phyloP scores from a whole-genome alignment of 2,797 vertebrate species.

The Phataginus tricuspis region DNA sequence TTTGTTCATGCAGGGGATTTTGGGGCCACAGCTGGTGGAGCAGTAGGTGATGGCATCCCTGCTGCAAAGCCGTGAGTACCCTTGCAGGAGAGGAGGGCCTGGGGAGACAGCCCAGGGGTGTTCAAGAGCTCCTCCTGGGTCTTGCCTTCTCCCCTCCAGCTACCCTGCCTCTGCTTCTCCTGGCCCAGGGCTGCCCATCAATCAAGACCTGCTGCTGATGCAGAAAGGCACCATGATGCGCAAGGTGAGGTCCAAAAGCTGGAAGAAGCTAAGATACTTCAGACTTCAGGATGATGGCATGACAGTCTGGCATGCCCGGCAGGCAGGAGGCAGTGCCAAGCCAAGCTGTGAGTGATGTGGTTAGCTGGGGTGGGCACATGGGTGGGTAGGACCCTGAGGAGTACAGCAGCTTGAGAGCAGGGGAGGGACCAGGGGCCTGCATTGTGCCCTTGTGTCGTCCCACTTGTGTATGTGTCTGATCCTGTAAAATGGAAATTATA shows the following conservation, averaged over 20 bases:
- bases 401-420: neutral
- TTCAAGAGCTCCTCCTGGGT: neutral
- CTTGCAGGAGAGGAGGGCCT: neutral
- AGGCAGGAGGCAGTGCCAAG: conserved; percentile 90
- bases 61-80: conserved; percentile 85
- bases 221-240: conserved; percentile 91
- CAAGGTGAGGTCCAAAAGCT: conserved; percentile 94
- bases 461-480: neutral
- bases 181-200: conserved; percentile 88
- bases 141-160: neutral
- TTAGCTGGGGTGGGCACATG: neutral
- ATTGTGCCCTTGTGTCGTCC: neutral
- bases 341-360: conserved; percentile 92
- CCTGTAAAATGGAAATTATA: neutral
- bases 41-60: conserved; percentile 82
- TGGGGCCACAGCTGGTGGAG: conserved; percentile 69
- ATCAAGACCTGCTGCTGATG: conserved; percentile 91
- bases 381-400: neutral
- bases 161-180: neutral
- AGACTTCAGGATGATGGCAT: conserved; percentile 93
- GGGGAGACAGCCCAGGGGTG: neutral
- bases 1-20: conserved; percentile 64
- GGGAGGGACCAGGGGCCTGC: neutral
- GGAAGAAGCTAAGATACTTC: conserved; percentile 95
- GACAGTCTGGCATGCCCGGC: conserved; percentile 96